phyloP scores from a whole-genome alignment of 2,797 vertebrate species.

The Coracias cyanogaster region DNA sequence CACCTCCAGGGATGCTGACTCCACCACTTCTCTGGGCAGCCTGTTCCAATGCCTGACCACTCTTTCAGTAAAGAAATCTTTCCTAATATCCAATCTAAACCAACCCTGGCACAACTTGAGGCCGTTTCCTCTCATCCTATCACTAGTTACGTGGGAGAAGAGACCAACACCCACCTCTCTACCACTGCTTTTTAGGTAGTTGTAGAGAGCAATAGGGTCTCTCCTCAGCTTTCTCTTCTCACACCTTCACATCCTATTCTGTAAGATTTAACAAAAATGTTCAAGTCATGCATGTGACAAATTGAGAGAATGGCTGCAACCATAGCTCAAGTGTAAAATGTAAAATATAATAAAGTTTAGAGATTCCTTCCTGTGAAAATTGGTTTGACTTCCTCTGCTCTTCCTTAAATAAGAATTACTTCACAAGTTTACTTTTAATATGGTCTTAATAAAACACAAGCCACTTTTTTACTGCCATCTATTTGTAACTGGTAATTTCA shows the following conservation, averaged over 20 bases:
- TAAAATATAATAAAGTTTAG: background rate
- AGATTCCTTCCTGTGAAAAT: background rate
- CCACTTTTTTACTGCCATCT: background rate
- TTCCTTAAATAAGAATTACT: background rate
- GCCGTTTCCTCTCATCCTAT: no score
- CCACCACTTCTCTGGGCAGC: no score
- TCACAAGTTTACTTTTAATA: background rate
- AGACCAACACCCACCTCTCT: no score
- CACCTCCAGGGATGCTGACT: no score
- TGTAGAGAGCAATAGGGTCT: no score
- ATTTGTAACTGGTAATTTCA: background rate
- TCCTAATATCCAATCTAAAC: no score
- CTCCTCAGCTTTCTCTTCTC: background rate
- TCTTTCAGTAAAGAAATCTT: no score
- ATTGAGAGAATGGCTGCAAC: background rate
- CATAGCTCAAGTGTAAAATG: background rate
- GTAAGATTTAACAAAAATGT: background rate
- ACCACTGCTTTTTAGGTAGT: no score
- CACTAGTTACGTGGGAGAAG: no score
- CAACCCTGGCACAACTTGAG: no score
- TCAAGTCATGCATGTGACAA: background rate
- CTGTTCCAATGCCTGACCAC: no score
- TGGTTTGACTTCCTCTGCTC: background rate
- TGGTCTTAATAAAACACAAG: background rate
- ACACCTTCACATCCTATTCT: background rate